A percentile compares a stretch with the other conserved stretches of the same genome.
These are phyloP conservation scores for Podargus strigoides DNA, from an alignment of 2,797 vertebrate genomes.

Conservation along the genomic window DNA sequence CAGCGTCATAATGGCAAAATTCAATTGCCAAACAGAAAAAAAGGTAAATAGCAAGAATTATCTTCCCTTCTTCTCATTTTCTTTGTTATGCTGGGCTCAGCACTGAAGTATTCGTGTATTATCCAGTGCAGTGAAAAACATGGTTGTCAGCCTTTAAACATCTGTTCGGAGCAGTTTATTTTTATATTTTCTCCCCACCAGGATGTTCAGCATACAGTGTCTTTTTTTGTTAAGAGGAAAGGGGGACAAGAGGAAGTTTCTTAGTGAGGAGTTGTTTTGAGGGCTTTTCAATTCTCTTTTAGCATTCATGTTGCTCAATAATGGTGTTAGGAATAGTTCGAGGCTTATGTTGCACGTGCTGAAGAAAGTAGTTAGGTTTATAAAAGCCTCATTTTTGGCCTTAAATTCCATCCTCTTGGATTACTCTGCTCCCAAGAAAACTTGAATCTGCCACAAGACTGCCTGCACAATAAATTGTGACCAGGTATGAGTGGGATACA, in stretches of 20 bases:
- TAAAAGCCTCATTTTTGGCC: neutral
- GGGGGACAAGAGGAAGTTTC: neutral
- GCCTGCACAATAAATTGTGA: neutral
- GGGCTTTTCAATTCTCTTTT: neutral
- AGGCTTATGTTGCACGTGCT: neutral
- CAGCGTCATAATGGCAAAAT: neutral
- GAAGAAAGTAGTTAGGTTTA: neutral
- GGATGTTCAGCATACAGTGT: neutral
- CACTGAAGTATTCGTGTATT: neutral
- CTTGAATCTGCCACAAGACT: neutral
- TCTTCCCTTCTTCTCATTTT: neutral
- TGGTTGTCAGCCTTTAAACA: constrained; percentile 3
- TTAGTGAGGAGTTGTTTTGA: neutral
- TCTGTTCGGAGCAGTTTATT: constrained; percentile 2
- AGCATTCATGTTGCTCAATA: neutral
- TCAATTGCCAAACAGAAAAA: neutral
- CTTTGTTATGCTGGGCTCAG: neutral
- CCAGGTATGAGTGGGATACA: neutral
- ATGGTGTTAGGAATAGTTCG: neutral
- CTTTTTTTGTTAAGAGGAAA: neutral
- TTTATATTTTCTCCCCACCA: neutral
- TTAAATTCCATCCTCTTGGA: neutral
- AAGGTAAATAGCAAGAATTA: neutral
- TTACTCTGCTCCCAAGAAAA: neutral
- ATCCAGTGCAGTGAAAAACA: neutral